Base-by-base conservation (phyloP, 2,797 vertebrate species). In the Cheirogaleus major region DNA sequence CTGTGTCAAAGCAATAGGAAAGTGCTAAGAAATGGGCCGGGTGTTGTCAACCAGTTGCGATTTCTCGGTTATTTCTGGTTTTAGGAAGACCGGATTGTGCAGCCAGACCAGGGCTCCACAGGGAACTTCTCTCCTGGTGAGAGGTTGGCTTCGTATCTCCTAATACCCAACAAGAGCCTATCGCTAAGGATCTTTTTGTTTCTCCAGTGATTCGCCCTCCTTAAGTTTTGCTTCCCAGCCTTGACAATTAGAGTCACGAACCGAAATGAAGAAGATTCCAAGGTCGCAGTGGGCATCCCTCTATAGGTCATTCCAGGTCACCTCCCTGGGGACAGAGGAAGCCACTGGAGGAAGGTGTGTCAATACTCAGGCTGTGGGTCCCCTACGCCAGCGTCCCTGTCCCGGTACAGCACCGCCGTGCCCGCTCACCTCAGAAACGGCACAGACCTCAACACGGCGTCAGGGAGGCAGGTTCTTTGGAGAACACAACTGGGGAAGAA, bases 361-460 rank as follows among this genome's bases (percentile, higher is more conserved):
- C 52, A 9, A 10, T 7, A 22, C 35, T 32, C 25, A 2, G 91
- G 30, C 1, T 5, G 7, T 25, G 15, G 35, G 3, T 2, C 27
- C 57, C 32, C 20, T 50, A 32, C 7, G 0, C 6, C 0, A 25
- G 45, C 38, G 23, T 12, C 32, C 38, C 0, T 25, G 17, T 17
- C 2, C 18, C 7, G 0, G 20, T 12, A 48, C 5, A 18, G 12
- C 38, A 38, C 69, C 2, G 2, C 2, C 4, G 1, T 10, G 20
- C 32, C 43, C 50, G 7, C 15, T 20, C 25, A 10, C 81, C 89
- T 35, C 57, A 15, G 80, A 91, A 57, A 38, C 4, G 22, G 52
- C 15, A 0, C 75, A 2, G 69, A 12, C 22, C 72, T 23, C 7
- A 69, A 48, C 3, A 15, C 2, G 0, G 52, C 13, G 3, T 6